Percentiles rank a stretch among this genome's conserved stretches.
phyloP scores from a whole-genome alignment of 2,113 vertebrate species.

The Salminus brasiliensis region DNA sequence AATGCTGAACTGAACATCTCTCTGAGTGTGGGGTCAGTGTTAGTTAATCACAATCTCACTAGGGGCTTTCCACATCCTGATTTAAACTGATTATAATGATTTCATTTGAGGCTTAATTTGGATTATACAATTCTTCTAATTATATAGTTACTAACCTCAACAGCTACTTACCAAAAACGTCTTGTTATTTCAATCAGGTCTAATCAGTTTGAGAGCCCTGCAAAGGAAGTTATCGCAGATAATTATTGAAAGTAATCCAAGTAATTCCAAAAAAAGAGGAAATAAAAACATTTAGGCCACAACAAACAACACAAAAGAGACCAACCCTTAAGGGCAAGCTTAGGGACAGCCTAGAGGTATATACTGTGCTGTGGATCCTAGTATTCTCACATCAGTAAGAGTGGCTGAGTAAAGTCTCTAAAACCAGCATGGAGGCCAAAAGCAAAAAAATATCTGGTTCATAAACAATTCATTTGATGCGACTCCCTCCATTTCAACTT shows the following conservation, averaged over 20 bases:
- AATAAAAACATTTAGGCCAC: constrained; percentile 13
- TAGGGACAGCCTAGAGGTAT: not conserved
- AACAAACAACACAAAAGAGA: constrained; percentile 1
- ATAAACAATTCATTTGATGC: constrained; percentile 75
- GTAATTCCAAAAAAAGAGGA: not conserved
- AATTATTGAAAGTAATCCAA: constrained; percentile 22
- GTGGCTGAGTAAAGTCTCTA: not conserved
- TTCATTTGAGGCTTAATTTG: constrained; percentile 1
- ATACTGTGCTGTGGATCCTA: not conserved
- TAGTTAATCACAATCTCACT: constrained; percentile 1
- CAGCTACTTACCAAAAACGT: not conserved
- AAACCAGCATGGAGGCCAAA: not conserved
- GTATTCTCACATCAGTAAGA: not conserved
- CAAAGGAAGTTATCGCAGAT: not conserved
- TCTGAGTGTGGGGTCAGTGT: not conserved
- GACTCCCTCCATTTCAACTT: constrained; percentile 61
- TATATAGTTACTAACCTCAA: not conserved
- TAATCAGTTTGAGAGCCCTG: not conserved
- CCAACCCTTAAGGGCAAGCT: not conserved
- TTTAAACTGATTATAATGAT: not conserved
- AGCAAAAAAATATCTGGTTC: constrained; percentile 29
- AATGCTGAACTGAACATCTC: not conserved
- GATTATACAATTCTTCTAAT: not conserved
- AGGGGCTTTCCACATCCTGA: not conserved
- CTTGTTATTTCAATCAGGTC: not conserved